These are phyloP conservation scores for Sebastes steindachneri DNA, from an alignment of 2,797 vertebrate genomes.

Conservation along the genomic window DNA sequence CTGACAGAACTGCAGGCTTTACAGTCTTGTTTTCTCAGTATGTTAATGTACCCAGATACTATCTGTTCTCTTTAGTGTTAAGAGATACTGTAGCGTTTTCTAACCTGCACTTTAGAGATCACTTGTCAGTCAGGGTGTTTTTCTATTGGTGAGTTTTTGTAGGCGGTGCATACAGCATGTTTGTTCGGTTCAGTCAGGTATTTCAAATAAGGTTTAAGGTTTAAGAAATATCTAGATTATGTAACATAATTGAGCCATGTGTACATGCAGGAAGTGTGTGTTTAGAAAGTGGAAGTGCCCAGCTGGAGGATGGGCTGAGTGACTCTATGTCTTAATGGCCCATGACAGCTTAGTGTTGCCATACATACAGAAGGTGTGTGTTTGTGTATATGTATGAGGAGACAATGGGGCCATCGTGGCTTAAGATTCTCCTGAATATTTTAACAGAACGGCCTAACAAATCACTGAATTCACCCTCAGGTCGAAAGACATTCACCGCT, in stretches of 20 bases:
- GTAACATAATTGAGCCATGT: not conserved
- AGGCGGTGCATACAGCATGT: not conserved
- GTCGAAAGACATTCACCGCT: not conserved
- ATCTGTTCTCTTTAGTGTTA: not conserved
- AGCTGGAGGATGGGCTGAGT: not conserved
- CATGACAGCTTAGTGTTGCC: not conserved
- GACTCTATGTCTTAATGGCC: not conserved
- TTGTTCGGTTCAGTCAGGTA: no score
- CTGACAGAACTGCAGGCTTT: not conserved
- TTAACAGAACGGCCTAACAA: not conserved
- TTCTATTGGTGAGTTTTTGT: not conserved
- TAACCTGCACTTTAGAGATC: not conserved
- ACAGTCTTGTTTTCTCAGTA: not conserved
- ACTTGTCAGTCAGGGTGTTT: not conserved
- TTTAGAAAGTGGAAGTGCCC: not conserved
- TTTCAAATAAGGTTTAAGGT: not conserved
- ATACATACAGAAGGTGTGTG: not conserved
- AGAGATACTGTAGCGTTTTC: not conserved
- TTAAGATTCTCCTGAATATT: conserved; percentile 35
- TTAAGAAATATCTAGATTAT: not conserved
- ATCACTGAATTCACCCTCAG: not conserved
- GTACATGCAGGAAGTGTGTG: not conserved
- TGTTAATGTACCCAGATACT: not conserved
- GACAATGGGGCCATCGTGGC: not conserved
- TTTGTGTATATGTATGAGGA: not conserved